These are phyloP conservation scores for Atopsyche davidsoni DNA, from an alignment of 1,140 invertebrate genomes.

Conservation along the genomic window DNA sequence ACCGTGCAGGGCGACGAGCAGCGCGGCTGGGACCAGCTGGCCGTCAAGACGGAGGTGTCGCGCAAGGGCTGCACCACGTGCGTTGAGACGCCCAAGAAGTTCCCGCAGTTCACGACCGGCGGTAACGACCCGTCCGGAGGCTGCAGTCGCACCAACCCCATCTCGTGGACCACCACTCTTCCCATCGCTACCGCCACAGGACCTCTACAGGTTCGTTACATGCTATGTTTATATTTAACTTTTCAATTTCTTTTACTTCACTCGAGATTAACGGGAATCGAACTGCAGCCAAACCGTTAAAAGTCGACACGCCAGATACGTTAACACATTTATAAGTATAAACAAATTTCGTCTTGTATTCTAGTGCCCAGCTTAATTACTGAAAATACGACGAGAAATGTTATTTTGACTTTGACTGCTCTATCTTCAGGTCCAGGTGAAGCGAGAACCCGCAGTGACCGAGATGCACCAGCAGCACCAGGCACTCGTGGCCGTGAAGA, in stretches of 20 bases:
- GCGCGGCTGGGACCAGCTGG: constrained; percentile 28
- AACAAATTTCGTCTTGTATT: too few species aligned
- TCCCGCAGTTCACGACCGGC: constrained; percentile 32
- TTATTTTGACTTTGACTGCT: not conserved
- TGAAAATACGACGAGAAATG: not conserved
- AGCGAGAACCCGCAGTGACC: constrained; percentile 36
- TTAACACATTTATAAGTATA: too few species aligned
- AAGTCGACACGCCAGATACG: too few species aligned
- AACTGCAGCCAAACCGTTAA: too few species aligned
- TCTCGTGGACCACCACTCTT: constrained; percentile 41
- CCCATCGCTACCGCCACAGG: too few species aligned
- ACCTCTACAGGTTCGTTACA: too few species aligned
- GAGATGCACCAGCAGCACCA: not conserved
- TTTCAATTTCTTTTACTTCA: too few species aligned
- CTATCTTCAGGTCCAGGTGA: constrained; percentile 34
- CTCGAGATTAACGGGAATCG: too few species aligned
- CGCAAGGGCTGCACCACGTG: constrained; percentile 42
- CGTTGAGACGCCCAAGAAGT: constrained; percentile 42
- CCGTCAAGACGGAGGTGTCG: constrained; percentile 41
- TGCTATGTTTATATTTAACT: too few species aligned
- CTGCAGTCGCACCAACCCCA: constrained; percentile 53
- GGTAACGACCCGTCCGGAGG: constrained; percentile 37
- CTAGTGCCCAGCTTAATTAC: too few species aligned
- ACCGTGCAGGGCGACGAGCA: constrained; percentile 7
- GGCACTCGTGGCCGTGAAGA: constrained; percentile 39